Evolutionary conservation across 2,888 invertebrate genomes (phyloP).

Genomic region (Mythimna impura): DNA sequence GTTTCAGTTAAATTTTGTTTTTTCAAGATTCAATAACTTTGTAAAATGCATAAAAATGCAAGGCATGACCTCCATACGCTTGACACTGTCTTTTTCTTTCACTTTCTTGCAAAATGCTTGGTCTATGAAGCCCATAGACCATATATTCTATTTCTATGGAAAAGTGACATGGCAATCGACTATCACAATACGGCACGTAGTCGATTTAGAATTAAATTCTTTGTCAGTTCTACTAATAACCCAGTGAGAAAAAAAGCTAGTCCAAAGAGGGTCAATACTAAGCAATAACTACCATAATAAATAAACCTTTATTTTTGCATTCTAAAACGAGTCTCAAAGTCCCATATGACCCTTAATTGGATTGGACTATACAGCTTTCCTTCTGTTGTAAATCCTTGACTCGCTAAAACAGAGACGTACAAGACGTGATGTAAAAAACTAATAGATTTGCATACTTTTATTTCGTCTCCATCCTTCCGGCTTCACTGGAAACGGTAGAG

Average conservation of each 20-base stretch:
- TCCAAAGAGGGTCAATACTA: too few relatives aligned
- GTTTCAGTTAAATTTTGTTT: constrained; percentile 66
- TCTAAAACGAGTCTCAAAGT: too few relatives aligned
- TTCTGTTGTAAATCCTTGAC: too few relatives aligned
- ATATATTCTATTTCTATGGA: background rate
- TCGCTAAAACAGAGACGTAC: too few relatives aligned
- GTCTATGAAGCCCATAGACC: constrained; percentile 48
- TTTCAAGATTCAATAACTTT: constrained; percentile 63
- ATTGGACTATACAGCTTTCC: too few relatives aligned
- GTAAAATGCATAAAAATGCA: constrained; percentile 87
- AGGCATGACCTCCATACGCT: constrained; percentile 87
- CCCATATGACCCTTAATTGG: too few relatives aligned
- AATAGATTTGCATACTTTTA: too few relatives aligned
- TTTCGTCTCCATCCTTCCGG: too few relatives aligned
- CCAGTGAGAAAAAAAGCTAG: background rate
- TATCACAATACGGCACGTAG: background rate
- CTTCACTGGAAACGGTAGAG: too few relatives aligned
- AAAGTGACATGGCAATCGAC: background rate
- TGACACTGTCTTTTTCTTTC: constrained; percentile 86
- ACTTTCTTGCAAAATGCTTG: constrained; percentile 66
- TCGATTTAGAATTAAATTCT: constrained; percentile 1
- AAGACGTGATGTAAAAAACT: too few relatives aligned
- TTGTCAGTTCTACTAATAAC: background rate
- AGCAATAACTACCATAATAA: too few relatives aligned
- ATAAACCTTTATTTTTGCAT: too few relatives aligned